Conservation (phyloP, 2,113 vertebrate species). For the Tragelaphus imberbis region DNA sequence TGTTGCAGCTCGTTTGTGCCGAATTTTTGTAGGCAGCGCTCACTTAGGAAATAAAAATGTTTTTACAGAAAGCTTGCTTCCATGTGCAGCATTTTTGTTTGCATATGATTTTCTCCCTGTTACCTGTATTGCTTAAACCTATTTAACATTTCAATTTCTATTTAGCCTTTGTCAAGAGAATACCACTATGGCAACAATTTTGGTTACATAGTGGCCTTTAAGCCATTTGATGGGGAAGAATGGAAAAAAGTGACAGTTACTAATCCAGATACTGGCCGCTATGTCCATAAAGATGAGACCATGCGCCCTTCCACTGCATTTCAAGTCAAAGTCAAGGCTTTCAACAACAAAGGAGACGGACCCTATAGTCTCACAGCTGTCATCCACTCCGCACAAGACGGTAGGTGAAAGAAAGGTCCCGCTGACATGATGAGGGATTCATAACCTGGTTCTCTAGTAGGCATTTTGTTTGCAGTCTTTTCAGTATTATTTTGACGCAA, state of each 20-base stretch:
- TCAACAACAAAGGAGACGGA: conserved; percentile 93
- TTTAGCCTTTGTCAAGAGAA: conserved; percentile 92
- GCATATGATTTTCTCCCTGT: not conserved
- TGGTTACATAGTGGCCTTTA: conserved; percentile 96
- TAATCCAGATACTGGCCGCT: conserved; percentile 87
- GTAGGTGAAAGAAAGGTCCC: conserved; percentile 77
- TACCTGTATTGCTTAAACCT: not conserved
- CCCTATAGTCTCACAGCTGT: conserved; percentile 90
- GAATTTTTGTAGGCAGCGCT: not conserved
- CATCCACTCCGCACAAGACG: conserved; percentile 91
- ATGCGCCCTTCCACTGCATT: conserved; percentile 88
- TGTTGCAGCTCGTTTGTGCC: not conserved
- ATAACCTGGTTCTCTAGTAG: not conserved
- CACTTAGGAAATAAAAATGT: not conserved
- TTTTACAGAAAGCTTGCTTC: not conserved
- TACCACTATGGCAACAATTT: conserved; percentile 96
- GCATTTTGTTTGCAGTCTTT: not conserved
- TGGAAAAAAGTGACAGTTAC: conserved; percentile 93
- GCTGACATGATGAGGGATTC: rapidly evolving
- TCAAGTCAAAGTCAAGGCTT: conserved; percentile 96
- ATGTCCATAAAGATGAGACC: conserved; percentile 92
- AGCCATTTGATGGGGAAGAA: conserved; percentile 81
- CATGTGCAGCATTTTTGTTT: not conserved
- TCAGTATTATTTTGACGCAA: not conserved
- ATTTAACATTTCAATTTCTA: conserved; percentile 30